Conservation (phyloP, 53 echinoderm and acorn worm species). For the Stichopus horrens region DNA sequence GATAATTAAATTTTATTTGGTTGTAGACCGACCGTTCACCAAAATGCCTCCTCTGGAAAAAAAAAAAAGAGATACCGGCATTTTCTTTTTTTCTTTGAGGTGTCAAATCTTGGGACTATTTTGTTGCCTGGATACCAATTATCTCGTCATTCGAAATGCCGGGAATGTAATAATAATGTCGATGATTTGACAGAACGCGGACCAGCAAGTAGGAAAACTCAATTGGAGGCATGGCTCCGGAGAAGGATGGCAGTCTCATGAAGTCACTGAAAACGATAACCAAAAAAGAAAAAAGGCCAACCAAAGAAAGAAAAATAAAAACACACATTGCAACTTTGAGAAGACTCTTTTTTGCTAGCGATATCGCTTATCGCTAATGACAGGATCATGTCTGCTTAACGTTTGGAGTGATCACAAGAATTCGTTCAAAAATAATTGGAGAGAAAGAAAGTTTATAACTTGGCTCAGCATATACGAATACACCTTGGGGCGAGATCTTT, state of each 20-base stretch:
- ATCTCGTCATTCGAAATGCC: neutral
- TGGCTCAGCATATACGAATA: no score
- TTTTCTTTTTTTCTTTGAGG: no score
- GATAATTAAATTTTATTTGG: neutral
- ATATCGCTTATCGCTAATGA: no score
- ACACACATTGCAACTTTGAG: no score
- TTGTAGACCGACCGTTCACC: neutral
- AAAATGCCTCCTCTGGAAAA: no score
- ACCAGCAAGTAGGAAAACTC: neutral
- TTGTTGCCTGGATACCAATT: slow-evolving; percentile 3
- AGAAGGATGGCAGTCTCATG: neutral
- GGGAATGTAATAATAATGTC: neutral
- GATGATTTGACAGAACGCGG: neutral
- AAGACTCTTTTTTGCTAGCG: no score
- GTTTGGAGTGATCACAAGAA: no score
- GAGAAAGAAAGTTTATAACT: no score
- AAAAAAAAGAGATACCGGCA: no score
- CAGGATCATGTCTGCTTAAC: no score
- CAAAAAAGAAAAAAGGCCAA: neutral
- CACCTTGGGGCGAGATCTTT: no score
- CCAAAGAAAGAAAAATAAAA: neutral
- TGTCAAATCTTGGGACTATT: slow-evolving; percentile 6
- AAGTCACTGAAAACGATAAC: neutral
- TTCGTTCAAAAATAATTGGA: no score
- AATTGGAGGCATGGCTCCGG: neutral